Evolutionary conservation across 2,888 invertebrate species (phyloP), one percentile per base, ranked within the genome.

Genomic region (Hypomecis atomaria): DNA sequence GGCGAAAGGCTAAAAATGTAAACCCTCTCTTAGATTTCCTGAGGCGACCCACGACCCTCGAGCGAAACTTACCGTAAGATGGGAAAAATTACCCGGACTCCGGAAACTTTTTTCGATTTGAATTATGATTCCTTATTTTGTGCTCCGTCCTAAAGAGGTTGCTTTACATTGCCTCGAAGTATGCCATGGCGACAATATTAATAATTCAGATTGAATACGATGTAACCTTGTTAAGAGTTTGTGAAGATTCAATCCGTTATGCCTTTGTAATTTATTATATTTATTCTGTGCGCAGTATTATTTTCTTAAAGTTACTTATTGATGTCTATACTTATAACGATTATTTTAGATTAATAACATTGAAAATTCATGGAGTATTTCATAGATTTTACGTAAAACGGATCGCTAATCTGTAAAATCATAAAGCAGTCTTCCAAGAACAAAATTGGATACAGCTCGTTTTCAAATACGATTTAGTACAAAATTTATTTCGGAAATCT

Each of bases 51-150:
- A 78, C 88, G 88, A 89, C 89, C 89, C 89, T 88, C 88, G 74
- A 84, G 87, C 85, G 71, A 87, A 90, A 90, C 86, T 91, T 89
- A 85, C 86, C 79, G 81, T 89, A 90, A 92, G 91, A 91, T 91
- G 91, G 90, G 86, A 92, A 91, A 92, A 92, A 91, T 92, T 92
- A 91, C 92, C 83, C 83, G 78, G 86, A 81, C 79, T 81, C 84
- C 83, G 75, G 80, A 88, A 92, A 92, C 86, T 92, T 92, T 92
- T 92, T 91, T 90, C 90, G 89, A 91, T 92, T 92, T 90, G 91
- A 92, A 92, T 92, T 92, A 92, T 91, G 91, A 90, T 90, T 91
- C 90, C 89, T 91, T 92, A 91, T 90, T 92, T 90, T 87, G 89
- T 87, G 87, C 87, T 87, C 78, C 84, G 84, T 81, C 83, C 86